Evolutionary conservation across 2,797 vertebrate species (phyloP), one percentile per base, ranked within the genome.

Genomic region (Melanotaenia maccullochi): DNA sequence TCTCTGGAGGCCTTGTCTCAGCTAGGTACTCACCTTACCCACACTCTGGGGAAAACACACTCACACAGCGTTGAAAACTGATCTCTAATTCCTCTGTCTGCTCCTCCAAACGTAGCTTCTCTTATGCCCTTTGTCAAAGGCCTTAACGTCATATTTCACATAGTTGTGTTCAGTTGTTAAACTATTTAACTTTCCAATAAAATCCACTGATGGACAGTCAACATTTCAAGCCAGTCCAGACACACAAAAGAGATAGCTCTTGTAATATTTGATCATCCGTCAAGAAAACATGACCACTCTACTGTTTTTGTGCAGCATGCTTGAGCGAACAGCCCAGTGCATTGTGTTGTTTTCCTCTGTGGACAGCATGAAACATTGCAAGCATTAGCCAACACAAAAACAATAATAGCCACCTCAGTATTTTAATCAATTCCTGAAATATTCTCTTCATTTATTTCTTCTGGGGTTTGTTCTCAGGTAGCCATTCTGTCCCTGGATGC

Each of bases 41-140:
- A 20, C 51, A 74, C 88, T 64, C 71, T 11, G 9, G 77, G 82
- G 79, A 79, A 58, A 60, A 70, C 71, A 36, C 73, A 52, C 63
- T 74, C 58, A 74, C 63, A 81, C 69, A 24, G 25, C 65, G 52
- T 11, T 79, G 85, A 71, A 89, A 90, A 70, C 64, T 38, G 84
- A 91, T 71, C 60, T 63, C 65, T 54, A 44, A 70, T 54, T 56
- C 65, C 32, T 3, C 6, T 9, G 42, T 56, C 71, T 79, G 55
- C 69, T 36, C 68, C 70, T 66, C 68, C 71, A 64, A 71, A 32
- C 32, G 1, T 36, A 14, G 42, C 65, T 57, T 44, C 36, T 9
- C 52, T 65, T 16, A 13, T 13, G 25, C 58, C 59, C 22, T 56
- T 30, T 44, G 42, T 73, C 36, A 58, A 24, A 61, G 9, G 13